A percentile compares a stretch with the other conserved stretches of the same genome.
Evolutionary conservation across 2,888 invertebrate genomes (phyloP).

Genomic region (Galerucella calmariensis): DNA sequence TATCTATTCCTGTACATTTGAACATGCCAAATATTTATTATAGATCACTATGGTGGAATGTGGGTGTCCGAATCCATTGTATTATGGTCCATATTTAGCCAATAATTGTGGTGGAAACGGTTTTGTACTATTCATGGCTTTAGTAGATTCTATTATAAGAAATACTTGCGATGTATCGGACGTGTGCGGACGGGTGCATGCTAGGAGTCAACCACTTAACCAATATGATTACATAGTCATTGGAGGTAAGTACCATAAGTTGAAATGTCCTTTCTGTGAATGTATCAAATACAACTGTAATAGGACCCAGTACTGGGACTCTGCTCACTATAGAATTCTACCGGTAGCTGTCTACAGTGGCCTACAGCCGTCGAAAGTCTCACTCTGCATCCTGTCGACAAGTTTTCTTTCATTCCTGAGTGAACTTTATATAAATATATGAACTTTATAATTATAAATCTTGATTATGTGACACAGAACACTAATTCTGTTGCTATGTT

Average conservation of each 20-base stretch:
- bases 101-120: slow-evolving; percentile 68
- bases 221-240: background rate
- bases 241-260: slow-evolving; percentile 60
- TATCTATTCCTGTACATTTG: background rate
- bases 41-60: background rate
- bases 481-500: too few species aligned
- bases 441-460: too few species aligned
- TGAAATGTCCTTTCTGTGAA: background rate
- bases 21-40: background rate
- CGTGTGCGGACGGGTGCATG: slow-evolving; percentile 69
- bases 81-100: slow-evolving; percentile 67
- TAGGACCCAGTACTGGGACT: too few species aligned
- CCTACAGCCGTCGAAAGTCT: too few species aligned
- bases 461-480: too few species aligned
- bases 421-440: too few species aligned
- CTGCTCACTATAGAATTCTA: too few species aligned
- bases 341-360: too few species aligned
- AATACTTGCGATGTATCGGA: slow-evolving; percentile 67
- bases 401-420: too few species aligned
- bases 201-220: slow-evolving; percentile 62
- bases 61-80: slow-evolving; percentile 7
- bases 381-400: too few species aligned
- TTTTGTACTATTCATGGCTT: slow-evolving; percentile 72
- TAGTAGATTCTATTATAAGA: slow-evolving; percentile 71
- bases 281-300: too few species aligned